Evolutionary conservation across 2,113 vertebrate species (phyloP), one percentile per base, ranked within the genome.

Genomic region (Phrynocephalus versicolor): DNA sequence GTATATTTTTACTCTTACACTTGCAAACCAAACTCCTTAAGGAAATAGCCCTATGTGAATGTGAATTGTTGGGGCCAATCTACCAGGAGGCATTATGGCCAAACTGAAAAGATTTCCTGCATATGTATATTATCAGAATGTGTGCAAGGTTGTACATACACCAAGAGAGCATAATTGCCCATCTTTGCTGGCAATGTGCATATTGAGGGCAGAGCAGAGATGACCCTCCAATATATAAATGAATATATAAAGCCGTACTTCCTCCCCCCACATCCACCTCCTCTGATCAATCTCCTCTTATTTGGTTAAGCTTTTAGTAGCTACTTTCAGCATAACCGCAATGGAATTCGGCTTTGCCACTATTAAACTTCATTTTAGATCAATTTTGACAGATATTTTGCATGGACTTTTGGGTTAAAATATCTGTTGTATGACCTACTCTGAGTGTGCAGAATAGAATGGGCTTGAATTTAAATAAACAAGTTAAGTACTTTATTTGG

Each of bases 401-500:
- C 14, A 3, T 39, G 45, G 57, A 72, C 35, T 72, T 62, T 79
- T 77, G 4, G 13, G 41, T 79, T 85, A 73, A 80, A 45, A 85
- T n/a, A n/a, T 72, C 51, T 72, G 76, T 79, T 71, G 35, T 25
- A 41, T 72, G 60, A 64, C 14, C 55, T 14, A 21, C 37, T 71
- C 5, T 51, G 25, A 74, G 58, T 15, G 51, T 79, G 73, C 27
- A 65, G 60, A 64, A 79, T 74, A 37, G 57, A 35, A 60, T 81
- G 70, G 78, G 33, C 60, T 86, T 35, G 78, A 80, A 73, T 73
- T 80, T 74, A 81, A 81, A 81, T 86, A 80, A 79, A 65, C 70
- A 81, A 30, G 39, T 58, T 74, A 80, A 65, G 30, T 81, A 72
- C 33, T 84, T 84, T 77, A 84, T 73, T 86, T 80, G 69, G 73